Evolutionary conservation across 2,888 invertebrate genomes (phyloP).

Genomic region (Desoria tigrina): DNA sequence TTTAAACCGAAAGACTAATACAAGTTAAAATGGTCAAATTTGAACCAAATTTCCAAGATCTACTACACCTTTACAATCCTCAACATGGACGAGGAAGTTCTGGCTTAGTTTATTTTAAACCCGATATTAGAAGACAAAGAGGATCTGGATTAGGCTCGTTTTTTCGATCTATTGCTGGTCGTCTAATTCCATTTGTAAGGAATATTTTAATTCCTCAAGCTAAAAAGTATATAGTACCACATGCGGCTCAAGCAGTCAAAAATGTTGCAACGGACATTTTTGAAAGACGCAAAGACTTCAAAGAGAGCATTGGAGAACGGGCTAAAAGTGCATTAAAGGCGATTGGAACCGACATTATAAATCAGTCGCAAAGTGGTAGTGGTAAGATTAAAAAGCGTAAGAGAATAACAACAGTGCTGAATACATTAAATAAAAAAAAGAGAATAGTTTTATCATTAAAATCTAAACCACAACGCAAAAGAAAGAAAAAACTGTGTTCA

Average conservation of each 20-base stretch:
- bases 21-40: no score
- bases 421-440: neutral
- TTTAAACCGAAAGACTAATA: no score
- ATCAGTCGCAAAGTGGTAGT: neutral
- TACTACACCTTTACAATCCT: no score
- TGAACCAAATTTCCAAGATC: no score
- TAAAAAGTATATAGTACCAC: conserved; percentile 3
- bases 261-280: conserved; percentile 4
- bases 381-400: neutral
- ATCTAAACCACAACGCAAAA: neutral
- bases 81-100: no score
- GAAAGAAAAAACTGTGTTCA: neutral
- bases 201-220: neutral
- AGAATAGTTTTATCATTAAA: neutral
- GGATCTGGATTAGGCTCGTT: conserved; percentile 22
- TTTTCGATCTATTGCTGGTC: conserved; percentile 1
- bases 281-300: neutral
- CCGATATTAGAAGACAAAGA: conserved; percentile 11
- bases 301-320: neutral
- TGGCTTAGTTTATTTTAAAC: conserved; percentile 1
- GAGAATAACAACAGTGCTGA: neutral
- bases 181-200: neutral
- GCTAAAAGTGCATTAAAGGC: neutral
- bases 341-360: neutral
- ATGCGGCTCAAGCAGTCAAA: neutral